Evolutionary conservation across 2,888 invertebrate genomes (phyloP).

Genomic region (Belgica antarctica): DNA sequence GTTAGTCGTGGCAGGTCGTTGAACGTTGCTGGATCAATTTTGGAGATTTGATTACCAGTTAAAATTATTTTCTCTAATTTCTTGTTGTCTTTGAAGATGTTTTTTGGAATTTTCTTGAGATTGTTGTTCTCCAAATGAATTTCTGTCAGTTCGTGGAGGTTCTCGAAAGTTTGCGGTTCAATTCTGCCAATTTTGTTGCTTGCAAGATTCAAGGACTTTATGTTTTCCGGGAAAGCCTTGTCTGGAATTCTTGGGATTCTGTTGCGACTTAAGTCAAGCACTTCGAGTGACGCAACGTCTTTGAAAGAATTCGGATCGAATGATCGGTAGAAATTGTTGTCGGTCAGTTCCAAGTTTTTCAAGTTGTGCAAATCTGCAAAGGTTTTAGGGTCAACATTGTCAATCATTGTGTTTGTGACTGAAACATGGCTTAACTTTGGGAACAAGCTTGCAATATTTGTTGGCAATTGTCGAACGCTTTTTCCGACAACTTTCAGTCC

Average conservation of each 20-base stretch:
- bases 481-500: neutral
- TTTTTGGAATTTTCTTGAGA: neutral
- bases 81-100: neutral
- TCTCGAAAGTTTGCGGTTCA: constrained; percentile 42
- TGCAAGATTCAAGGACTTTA: neutral
- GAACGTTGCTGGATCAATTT: neutral
- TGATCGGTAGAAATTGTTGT: constrained; percentile 44
- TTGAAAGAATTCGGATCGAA: constrained; percentile 43
- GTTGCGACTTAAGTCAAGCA: constrained; percentile 44
- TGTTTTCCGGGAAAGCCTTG: neutral
- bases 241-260: neutral
- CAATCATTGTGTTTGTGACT: neutral
- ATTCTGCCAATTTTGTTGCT: neutral
- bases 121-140: constrained; percentile 26
- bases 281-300: constrained; percentile 23
- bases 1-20: neutral
- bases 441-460: constrained; percentile 13
- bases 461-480: neutral
- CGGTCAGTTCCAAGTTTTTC: constrained; percentile 33
- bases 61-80: neutral
- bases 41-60: neutral
- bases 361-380: constrained; percentile 44
- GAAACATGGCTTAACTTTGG: constrained; percentile 8
- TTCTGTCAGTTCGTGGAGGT: constrained; percentile 42
- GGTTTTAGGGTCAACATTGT: constrained; percentile 38